Evolutionary conservation across 2,113 vertebrate species (phyloP), one percentile per base, ranked within the genome.

Genomic region (Brachypodius melanocephalos): DNA sequence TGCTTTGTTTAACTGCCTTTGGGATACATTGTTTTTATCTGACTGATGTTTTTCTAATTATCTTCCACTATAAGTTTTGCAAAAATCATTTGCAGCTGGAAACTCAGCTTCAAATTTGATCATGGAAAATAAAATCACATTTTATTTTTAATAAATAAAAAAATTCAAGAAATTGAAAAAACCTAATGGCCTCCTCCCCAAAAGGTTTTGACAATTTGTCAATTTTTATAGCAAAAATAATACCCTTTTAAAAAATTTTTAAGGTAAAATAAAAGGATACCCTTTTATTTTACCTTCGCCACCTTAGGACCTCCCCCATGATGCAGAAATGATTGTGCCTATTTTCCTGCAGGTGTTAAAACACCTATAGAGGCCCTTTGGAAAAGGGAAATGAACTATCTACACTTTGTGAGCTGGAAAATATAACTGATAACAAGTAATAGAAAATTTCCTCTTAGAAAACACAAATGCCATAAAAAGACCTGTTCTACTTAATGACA

Each of bases 131-230:
- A 57, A 77, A 82, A 68, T 51, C 17, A 13, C 15, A 3, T 4
- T 32, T 52, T 28, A 13, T 10, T 34, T 42, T 79, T 29, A 34
- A 38, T 5, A 40, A 79, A 71, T 43, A 28, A 68, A 84, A 54
- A 28, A 20, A 55, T 15, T 12, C 3, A 77, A 46, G 4, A 36
- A 48, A 81, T 68, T 52, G 12, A 71, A 89, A 31, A 25, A 32
- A 32, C 2, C 10, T 55, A 25, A 68, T n/a, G 12, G 2, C 2
- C 6, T 28, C 3, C 10, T 76, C 10, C 18, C 1, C 8, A 8
- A 34, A 78, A 51, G 3, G 4, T 28, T 68, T 79, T 57, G 3
- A 42, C 2, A 32, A 20, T 46, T 89, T 81, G 6, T 34, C 8
- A 75, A 24, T 38, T 83, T 66, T 86, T 48, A 54, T 36, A 54